These are phyloP conservation scores for Marmota flaviventris DNA, from an alignment of 2,113 vertebrate species.

Conservation along the genomic window DNA sequence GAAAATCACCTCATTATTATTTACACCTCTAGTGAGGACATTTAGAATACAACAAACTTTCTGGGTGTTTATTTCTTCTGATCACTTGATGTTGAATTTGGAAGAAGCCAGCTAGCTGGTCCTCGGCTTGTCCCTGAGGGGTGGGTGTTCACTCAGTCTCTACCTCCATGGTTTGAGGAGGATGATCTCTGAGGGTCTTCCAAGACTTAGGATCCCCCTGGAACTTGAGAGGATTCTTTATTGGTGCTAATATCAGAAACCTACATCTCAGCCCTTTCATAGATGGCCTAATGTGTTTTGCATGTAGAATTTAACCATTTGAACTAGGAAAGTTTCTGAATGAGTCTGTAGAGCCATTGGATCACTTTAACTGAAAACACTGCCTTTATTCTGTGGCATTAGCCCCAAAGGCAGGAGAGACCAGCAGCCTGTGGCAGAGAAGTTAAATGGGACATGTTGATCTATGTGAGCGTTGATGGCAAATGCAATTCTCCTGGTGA, in stretches of 20 bases:
- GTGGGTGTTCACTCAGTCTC: neutral
- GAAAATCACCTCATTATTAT: too few species aligned
- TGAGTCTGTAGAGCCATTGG: neutral
- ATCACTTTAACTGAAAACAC: too few species aligned
- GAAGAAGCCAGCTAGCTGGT: neutral
- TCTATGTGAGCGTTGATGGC: neutral
- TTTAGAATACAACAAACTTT: neutral
- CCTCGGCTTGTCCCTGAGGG: neutral
- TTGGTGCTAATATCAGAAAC: constrained; percentile 8
- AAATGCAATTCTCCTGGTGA: neutral
- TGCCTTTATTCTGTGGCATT: neutral
- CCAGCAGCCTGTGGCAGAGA: neutral
- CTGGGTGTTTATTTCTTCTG: constrained; percentile 5
- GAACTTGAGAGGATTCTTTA: neutral
- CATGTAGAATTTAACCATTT: constrained; percentile 8
- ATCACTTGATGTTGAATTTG: neutral
- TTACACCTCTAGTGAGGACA: neutral
- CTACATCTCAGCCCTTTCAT: neutral
- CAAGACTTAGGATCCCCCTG: neutral
- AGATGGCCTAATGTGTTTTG: neutral
- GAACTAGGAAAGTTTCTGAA: neutral
- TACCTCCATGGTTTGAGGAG: neutral
- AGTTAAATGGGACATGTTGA: neutral
- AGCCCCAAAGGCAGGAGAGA: neutral
- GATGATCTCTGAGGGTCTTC: neutral